phyloP scores from a whole-genome alignment of 1,140 invertebrate species.

The Drosophila kurseongensis region DNA sequence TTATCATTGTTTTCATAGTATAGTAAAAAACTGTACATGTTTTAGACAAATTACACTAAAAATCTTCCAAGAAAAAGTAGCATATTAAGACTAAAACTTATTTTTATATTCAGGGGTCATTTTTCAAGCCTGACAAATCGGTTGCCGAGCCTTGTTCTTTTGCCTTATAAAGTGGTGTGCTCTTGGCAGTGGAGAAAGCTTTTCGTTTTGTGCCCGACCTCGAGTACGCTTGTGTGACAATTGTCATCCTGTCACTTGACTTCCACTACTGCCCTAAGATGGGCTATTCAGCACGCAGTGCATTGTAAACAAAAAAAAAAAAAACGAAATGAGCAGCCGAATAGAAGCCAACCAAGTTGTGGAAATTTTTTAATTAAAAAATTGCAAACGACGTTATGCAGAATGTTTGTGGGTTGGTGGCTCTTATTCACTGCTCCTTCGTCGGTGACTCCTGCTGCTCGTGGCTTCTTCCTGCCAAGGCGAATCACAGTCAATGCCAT shows the following conservation, averaged over 20 bases:
- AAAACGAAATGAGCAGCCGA: conserved; percentile 66
- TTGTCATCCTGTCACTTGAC: conserved; percentile 75
- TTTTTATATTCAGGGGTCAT: conserved; percentile 31
- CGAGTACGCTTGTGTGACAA: conserved; percentile 52
- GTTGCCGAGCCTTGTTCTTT: conserved; percentile 9
- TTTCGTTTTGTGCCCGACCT: conserved; percentile 23
- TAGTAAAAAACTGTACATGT: no score
- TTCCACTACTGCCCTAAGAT: conserved; percentile 33
- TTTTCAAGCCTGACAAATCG: conserved; percentile 76
- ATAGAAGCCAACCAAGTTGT: conserved; percentile 63
- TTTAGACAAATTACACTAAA: no score
- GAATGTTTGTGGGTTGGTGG: conserved; percentile 25
- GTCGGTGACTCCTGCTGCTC: conserved; percentile 9
- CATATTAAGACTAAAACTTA: no score
- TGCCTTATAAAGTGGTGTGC: conserved; percentile 5
- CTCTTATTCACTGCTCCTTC: conserved; percentile 17
- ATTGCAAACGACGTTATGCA: conserved; percentile 68
- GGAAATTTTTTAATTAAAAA: conserved; percentile 79
- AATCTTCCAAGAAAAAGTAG: no score
- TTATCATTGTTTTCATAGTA: no score
- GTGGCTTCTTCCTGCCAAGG: conserved; percentile 22
- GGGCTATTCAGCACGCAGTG: conserved; percentile 49
- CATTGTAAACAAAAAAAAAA: conserved; percentile 24
- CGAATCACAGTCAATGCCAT: conserved; percentile 58
- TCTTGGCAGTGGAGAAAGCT: conserved; percentile 12